A percentile compares a stretch with the other conserved stretches of the same genome.
Evolutionary conservation across 92 coral and sea anemone genomes (phyloP).

Genomic region (Palythoa caribaeorum): DNA sequence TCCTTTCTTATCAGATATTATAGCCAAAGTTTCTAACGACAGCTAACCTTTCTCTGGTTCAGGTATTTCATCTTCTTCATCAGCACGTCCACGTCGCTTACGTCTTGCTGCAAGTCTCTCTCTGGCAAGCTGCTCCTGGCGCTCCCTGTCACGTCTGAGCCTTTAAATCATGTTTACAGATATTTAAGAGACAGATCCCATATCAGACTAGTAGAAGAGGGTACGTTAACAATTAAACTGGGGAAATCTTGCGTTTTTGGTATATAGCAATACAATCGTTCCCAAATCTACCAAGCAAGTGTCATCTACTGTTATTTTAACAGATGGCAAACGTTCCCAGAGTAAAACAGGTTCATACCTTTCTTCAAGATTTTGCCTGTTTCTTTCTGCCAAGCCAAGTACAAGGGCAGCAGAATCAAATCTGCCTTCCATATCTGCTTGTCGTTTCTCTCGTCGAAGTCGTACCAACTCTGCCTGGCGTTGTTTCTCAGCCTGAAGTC

Average conservation of each 20-base stretch:
- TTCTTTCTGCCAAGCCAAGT: slow-evolving; percentile 92
- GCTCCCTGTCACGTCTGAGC: slow-evolving; percentile 82
- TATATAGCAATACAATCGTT: no score
- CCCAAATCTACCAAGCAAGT: no score
- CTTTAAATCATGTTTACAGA: slow-evolving; percentile 35
- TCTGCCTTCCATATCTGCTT: slow-evolving; percentile 82
- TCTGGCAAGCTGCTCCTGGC: slow-evolving; percentile 90
- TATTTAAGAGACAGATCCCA: not conserved
- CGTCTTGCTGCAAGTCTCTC: slow-evolving; percentile 89
- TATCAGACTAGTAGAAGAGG: no score
- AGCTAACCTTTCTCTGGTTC: slow-evolving; percentile 89
- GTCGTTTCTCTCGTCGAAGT: slow-evolving; percentile 88
- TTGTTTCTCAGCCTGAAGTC: slow-evolving; percentile 73
- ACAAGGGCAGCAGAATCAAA: slow-evolving; percentile 94
- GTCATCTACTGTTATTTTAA: no score
- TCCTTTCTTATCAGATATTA: not conserved
- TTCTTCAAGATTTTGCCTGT: slow-evolving; percentile 85
- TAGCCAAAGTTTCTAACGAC: not conserved
- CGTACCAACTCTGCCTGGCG: slow-evolving; percentile 89
- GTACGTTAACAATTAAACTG: no score
- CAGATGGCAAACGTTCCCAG: not conserved
- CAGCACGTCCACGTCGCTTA: slow-evolving; percentile 67
- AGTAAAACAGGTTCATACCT: slow-evolving; percentile 47
- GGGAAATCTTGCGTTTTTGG: no score
- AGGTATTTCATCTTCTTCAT: slow-evolving; percentile 75